Evolutionary conservation across 1,140 invertebrate species (phyloP), one percentile per base, ranked within the genome.

Genomic region (Akabosia matsudoensis): DNA sequence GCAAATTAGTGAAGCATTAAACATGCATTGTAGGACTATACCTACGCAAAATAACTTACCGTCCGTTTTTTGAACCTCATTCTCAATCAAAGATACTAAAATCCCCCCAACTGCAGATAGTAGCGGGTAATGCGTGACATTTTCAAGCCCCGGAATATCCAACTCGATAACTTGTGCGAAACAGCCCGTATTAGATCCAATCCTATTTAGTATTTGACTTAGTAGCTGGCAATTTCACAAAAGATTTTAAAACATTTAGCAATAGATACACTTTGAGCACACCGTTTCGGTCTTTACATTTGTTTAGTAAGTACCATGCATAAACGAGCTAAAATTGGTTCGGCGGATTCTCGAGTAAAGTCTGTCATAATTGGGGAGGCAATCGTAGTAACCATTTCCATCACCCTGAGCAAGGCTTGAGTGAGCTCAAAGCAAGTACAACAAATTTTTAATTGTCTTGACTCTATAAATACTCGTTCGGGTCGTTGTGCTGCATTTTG

Each of bases 371-470:
- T 84, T 33, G 86, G 85, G 0, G 90, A 89, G 0, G 88, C 88
- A 14, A 92, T 85, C 1, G 86, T 87, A 0, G 90, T 86, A 0
- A 92, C 88, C 92, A 95, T 93, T 84, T 95, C 93, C 34, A 94
- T 84, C 7, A 93, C 92, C 73, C 93, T 87, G 76, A 93, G 85
- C 52, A 93, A 84, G 2, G 90, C 89, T 18, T 91, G 86, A 0
- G 91, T 87, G 24, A 93, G 85, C 82, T 92, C 91, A 82, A 92
- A 92, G 82, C 93, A 94, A 7, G 93, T 94, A 0, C 91, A 91
- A 82, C 92, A 94, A 37, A 94, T 90, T 84, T 93, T 93, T 1
- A 94, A 85, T 78, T 94, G 92, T 30, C 92, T 87, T 0, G 90
- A 89, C 79, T 94, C 92, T n/a, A 90, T 88, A 78, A 88, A 88